Evolutionary conservation across 2,888 invertebrate genomes (phyloP), one percentile per base, ranked within the genome.

Genomic region (Acronicta aceris): DNA sequence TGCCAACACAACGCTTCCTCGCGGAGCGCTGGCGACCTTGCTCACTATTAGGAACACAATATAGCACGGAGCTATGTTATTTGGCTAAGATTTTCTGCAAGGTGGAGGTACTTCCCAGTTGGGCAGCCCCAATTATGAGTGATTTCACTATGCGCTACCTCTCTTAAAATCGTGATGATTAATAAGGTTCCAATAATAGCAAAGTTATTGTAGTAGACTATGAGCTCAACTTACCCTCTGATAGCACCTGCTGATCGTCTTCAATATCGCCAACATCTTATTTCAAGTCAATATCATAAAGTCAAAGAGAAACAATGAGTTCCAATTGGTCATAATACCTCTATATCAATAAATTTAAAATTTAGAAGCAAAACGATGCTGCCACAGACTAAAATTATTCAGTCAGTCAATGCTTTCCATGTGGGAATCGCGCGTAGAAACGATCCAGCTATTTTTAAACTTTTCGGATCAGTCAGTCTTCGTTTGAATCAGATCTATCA

Each of bases 121-220:
- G n/a, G n/a, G n/a, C n/a, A n/a, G n/a, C n/a, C n/a, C n/a, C n/a
- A n/a, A n/a, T n/a, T n/a, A n/a, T n/a, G n/a, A n/a, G n/a, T n/a
- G n/a, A n/a, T n/a, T n/a, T n/a, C n/a, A n/a, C n/a, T n/a, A n/a
- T n/a, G n/a, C n/a, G n/a, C n/a, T n/a, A n/a, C n/a, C n/a, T n/a
- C n/a, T n/a, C n/a, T n/a, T 13, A 51, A 49, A 58, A 55, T 33
- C 52, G 48, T 30, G 27, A 42, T 42, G 17, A 25, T 51, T 12
- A 61, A 62, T 48, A 51, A 21, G n/a, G 27, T 38, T 10, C 9
- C 0, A 30, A 52, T 56, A 56, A 21, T 13, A 33, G 54, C 54
- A 17, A 40, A n/a, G 47, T 27, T 9, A 21, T 15, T n/a, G n/a
- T n/a, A n/a, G n/a, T 48, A 27, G 50, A 33, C 30, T 40, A 15